Percentiles rank a stretch among this genome's conserved stretches.
phyloP scores from a whole-genome alignment of 2,888 invertebrate genomes.

The Syrista parreyssii region DNA sequence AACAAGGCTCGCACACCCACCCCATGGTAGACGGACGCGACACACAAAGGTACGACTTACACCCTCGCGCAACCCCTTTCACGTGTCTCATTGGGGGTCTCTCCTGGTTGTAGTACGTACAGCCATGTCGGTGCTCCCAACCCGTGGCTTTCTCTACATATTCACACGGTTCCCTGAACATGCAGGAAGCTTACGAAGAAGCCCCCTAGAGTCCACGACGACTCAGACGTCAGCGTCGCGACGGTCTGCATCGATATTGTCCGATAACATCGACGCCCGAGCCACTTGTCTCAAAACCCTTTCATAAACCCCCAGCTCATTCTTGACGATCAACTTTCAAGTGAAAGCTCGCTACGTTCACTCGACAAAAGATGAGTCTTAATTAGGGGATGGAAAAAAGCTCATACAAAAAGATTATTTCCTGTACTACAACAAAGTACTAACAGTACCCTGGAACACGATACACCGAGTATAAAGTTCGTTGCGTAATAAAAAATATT shows the following conservation, averaged over 20 bases:
- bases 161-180: background rate
- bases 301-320: slow-evolving; percentile 12
- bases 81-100: background rate
- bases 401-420: background rate
- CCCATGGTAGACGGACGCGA: background rate
- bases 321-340: background rate
- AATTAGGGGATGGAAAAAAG: background rate
- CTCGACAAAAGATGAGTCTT: background rate
- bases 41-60: background rate
- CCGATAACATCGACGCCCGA: slow-evolving; percentile 41
- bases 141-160: background rate
- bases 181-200: slow-evolving; percentile 16
- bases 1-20: background rate
- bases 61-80: background rate
- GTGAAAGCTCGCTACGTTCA: background rate
- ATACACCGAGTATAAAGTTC: too few species aligned
- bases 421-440: too few species aligned
- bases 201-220: slow-evolving; percentile 27
- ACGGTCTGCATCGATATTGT: slow-evolving; percentile 39
- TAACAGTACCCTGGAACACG: too few species aligned
- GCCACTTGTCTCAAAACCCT: slow-evolving; percentile 31
- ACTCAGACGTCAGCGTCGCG: slow-evolving; percentile 14
- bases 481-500: too few species aligned
- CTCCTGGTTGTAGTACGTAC: background rate
- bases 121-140: too few species aligned